A percentile compares a stretch with the other conserved stretches of the same genome.
Conservation (phyloP, 1,140 invertebrate species). For the Hyposmocoma kahamanoa region DNA sequence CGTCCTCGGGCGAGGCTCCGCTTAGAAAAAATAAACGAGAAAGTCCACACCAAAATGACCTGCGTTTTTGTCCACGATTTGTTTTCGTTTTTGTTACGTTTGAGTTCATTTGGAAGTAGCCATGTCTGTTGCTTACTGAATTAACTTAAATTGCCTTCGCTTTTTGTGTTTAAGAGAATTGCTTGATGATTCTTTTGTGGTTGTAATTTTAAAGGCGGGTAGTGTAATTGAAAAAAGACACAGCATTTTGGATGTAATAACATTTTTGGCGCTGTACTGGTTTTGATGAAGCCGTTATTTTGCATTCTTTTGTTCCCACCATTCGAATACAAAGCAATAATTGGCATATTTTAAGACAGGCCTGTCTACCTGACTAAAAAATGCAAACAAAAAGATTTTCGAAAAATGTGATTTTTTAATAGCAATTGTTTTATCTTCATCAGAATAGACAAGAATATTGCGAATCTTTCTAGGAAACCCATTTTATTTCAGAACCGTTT, state of each 20-base stretch:
- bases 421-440: too few relatives aligned
- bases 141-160: slow-evolving; percentile 67
- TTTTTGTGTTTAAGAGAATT: slow-evolving; percentile 54
- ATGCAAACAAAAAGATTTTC: too few relatives aligned
- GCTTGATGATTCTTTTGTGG: slow-evolving; percentile 42
- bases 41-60: slow-evolving; percentile 64
- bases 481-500: too few relatives aligned
- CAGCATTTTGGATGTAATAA: slow-evolving; percentile 8
- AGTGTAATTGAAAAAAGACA: slow-evolving; percentile 21
- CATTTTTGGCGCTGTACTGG: slow-evolving; percentile 7
- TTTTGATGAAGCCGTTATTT: slow-evolving; percentile 1
- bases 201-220: slow-evolving; percentile 26
- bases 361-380: too few relatives aligned
- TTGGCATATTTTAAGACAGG: too few relatives aligned
- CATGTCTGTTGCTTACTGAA: slow-evolving; percentile 68
- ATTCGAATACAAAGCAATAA: too few relatives aligned
- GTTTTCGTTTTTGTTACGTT: slow-evolving; percentile 72
- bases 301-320: background rate
- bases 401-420: too few relatives aligned
- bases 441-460: too few relatives aligned
- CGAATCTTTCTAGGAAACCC: too few relatives aligned
- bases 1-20: slow-evolving; percentile 46
- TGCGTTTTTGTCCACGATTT: slow-evolving; percentile 71
- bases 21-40: slow-evolving; percentile 68
- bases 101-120: slow-evolving; percentile 72